Conservation (phyloP, 2,797 vertebrate genomes). For the Epinephelus malabaricus region DNA sequence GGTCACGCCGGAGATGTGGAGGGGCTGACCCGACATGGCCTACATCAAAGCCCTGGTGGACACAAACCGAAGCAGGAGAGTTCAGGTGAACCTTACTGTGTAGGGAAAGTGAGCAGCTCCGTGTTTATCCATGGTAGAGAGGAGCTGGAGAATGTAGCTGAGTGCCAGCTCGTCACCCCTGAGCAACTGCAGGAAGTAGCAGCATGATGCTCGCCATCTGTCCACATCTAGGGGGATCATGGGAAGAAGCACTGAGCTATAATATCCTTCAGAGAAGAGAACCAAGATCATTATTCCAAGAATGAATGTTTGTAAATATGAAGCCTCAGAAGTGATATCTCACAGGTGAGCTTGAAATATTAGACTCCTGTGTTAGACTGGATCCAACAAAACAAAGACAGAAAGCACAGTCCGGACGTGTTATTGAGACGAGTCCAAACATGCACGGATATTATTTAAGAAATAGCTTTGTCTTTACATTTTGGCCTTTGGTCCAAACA, state of each 20-base stretch:
- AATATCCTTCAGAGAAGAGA: conserved; percentile 25
- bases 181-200: conserved; percentile 60
- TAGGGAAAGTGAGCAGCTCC: conserved; percentile 38
- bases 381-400: conserved; percentile 19
- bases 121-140: conserved; percentile 51
- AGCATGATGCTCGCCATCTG: conserved; percentile 67
- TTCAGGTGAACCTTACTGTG: conserved; percentile 63
- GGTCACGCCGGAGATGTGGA: conserved; percentile 70
- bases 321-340: conserved; percentile 59
- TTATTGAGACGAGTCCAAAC: conserved; percentile 6
- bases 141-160: conserved; percentile 57
- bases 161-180: conserved; percentile 66
- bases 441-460: too few species aligned
- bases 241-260: conserved; percentile 28
- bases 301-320: conserved; percentile 41
- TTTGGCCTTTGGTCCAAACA: too few species aligned
- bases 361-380: conserved; percentile 49
- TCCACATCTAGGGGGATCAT: conserved; percentile 44
- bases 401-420: conserved; percentile 10
- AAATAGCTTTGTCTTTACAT: too few species aligned
- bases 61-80: conserved; percentile 43
- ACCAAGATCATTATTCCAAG: conserved; percentile 26
- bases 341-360: conserved; percentile 71
- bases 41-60: conserved; percentile 65
- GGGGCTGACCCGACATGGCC: conserved; percentile 62